Conservation (phyloP, 2,888 invertebrate genomes). For the Cremastinae sp. region DNA sequence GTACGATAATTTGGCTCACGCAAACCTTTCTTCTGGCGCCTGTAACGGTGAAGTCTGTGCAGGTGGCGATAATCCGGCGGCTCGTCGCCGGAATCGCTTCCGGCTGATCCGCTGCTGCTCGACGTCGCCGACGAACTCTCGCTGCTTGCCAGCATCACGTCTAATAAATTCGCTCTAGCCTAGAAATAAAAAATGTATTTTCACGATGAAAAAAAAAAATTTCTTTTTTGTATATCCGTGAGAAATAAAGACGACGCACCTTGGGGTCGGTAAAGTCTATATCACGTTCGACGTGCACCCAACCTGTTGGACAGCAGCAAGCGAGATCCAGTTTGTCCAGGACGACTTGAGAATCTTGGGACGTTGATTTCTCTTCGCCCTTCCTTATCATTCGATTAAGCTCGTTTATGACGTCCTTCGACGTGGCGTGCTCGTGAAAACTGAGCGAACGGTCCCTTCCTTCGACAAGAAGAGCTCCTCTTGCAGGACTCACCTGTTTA, state of each 20-base stretch:
- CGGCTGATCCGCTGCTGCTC: conserved; percentile 86
- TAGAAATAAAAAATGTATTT: conserved; percentile 74
- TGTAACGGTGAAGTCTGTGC: conserved; percentile 85
- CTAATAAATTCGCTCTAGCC: conserved; percentile 89
- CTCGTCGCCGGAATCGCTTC: conserved; percentile 84
- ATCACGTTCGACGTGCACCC: conserved; percentile 90
- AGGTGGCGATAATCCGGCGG: conserved; percentile 86
- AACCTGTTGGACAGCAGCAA: conserved; percentile 87
- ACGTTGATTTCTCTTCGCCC: conserved; percentile 80
- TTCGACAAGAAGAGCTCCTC: conserved; percentile 73
- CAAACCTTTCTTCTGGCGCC: conserved; percentile 89
- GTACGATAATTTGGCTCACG: conserved; percentile 64
- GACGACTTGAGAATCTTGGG: conserved; percentile 72
- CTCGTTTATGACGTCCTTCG: conserved; percentile 89
- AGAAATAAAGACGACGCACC: too few species aligned
- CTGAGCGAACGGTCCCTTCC: conserved; percentile 83
- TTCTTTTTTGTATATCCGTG: too few species aligned
- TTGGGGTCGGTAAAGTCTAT: conserved; percentile 90
- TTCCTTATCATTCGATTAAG: conserved; percentile 85
- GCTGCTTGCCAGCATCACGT: conserved; percentile 89
- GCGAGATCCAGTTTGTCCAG: conserved; percentile 83
- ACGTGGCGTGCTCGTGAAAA: conserved; percentile 88
- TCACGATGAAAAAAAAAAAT: too few species aligned
- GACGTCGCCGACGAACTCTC: conserved; percentile 85
- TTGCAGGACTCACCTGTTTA: conserved; percentile 75